Evolutionary conservation across 2,797 vertebrate genomes (phyloP).

Genomic region (Nyctibius grandis): DNA sequence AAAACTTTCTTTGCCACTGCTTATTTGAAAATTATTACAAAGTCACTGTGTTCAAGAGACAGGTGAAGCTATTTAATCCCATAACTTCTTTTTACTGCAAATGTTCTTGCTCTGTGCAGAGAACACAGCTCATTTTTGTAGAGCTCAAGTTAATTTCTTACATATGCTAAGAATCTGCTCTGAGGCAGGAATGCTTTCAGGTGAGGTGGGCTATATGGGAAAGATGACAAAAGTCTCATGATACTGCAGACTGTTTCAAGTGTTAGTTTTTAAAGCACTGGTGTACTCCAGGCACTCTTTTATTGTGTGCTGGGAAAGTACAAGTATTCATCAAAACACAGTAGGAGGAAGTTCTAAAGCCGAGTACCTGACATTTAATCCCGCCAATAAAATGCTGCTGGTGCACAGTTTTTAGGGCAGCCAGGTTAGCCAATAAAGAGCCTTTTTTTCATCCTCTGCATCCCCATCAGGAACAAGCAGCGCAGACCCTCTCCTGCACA

Average conservation of each 20-base stretch:
- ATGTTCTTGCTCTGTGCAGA: neutral
- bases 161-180: neutral
- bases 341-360: neutral
- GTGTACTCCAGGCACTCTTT: neutral
- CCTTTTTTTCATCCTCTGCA: neutral
- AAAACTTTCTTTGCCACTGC: neutral
- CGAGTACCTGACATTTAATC: slow-evolving; percentile 27
- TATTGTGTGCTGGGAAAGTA: slow-evolving; percentile 7
- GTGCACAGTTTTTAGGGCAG: neutral
- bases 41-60: neutral
- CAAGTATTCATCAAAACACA: slow-evolving; percentile 9
- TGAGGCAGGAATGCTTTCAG: neutral
- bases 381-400: neutral
- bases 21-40: neutral
- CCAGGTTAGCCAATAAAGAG: neutral
- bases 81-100: neutral
- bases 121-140: neutral
- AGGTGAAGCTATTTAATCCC: neutral
- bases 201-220: neutral
- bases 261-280: neutral
- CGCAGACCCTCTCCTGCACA: neutral
- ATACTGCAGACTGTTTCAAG: neutral
- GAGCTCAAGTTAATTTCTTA: neutral
- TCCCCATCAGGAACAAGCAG: neutral
- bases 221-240: neutral